Evolutionary conservation across 1,140 invertebrate species (phyloP).

Genomic region (Apis cerana): DNA sequence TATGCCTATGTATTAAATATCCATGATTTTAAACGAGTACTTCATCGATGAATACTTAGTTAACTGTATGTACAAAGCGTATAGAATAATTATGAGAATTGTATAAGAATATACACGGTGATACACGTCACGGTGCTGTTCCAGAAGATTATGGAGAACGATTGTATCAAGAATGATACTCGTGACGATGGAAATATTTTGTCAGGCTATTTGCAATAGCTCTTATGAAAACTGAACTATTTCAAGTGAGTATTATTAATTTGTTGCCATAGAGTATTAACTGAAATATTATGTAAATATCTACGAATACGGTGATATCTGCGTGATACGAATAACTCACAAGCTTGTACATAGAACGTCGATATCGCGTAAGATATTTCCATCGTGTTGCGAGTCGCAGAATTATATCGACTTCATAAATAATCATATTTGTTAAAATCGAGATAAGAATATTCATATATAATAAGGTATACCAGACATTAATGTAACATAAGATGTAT

Average conservation of each 20-base stretch:
- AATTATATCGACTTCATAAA: background rate
- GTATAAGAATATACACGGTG: background rate
- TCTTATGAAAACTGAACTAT: background rate
- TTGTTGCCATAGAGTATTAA: conserved; percentile 14
- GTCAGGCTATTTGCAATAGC: background rate
- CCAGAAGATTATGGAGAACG: background rate
- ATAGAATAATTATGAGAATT: conserved; percentile 4
- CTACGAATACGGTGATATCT: background rate
- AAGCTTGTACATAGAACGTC: background rate
- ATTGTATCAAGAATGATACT: background rate
- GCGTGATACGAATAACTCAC: background rate
- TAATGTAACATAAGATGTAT: background rate
- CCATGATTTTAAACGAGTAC: background rate
- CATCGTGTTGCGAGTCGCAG: background rate
- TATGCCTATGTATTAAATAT: too few species aligned
- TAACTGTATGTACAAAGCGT: background rate
- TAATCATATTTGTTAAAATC: background rate
- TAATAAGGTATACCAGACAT: background rate
- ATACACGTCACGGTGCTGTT: background rate
- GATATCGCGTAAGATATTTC: conserved; percentile 8
- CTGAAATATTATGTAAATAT: background rate
- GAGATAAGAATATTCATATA: background rate
- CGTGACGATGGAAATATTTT: conserved; percentile 18
- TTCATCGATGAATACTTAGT: background rate
- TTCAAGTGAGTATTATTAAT: background rate